Evolutionary conservation across 2,888 invertebrate species (phyloP), one percentile per base, ranked within the genome.

Genomic region (Schrankia costaestrigalis): DNA sequence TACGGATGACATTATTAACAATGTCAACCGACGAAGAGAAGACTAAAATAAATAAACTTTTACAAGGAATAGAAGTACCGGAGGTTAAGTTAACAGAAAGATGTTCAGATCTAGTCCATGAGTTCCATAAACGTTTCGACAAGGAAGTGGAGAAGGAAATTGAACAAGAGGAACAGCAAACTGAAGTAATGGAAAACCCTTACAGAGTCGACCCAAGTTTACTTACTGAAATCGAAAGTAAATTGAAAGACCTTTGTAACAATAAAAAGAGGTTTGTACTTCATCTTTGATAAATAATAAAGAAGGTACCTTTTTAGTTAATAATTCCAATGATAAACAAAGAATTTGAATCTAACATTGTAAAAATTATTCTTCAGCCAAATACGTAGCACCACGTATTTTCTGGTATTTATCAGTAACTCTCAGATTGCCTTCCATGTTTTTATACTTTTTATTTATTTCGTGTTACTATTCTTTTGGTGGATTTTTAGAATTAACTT

Each of bases 1-100:
- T n/a, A n/a, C n/a, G n/a, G n/a, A n/a, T n/a, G n/a, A n/a, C n/a
- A n/a, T n/a, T n/a, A n/a, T n/a, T n/a, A n/a, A 25, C 36, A 28
- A 86, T 86, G 86, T 48, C 76, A 19, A 84, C 86, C 3, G 84
- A 85, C 33, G 85, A 85, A 50, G 83, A 86, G 6, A 86, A 86
- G 59, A 41, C 56, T 5, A 78, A 81, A 56, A 43, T 84, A 25
- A 48, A 63, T 7, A 85, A 84, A 57, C 67, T 86, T 22, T 57
- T 86, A n/a, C 66, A 78, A 44, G 73, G 64, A 14, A 41, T 86
- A 9, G 81, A 83, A 35, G 70, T 81, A 1, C 75, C 77, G 1
- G 86, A 86, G 34, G 51, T 72, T 1, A 82, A 77, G 43, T 47
- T 84, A 22, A 49, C 83, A 1, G 82, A 84, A 41, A 60, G 77